Evolutionary conservation across 1,140 invertebrate genomes (phyloP).

Genomic region (Diachasmimorpha longicaudata): DNA sequence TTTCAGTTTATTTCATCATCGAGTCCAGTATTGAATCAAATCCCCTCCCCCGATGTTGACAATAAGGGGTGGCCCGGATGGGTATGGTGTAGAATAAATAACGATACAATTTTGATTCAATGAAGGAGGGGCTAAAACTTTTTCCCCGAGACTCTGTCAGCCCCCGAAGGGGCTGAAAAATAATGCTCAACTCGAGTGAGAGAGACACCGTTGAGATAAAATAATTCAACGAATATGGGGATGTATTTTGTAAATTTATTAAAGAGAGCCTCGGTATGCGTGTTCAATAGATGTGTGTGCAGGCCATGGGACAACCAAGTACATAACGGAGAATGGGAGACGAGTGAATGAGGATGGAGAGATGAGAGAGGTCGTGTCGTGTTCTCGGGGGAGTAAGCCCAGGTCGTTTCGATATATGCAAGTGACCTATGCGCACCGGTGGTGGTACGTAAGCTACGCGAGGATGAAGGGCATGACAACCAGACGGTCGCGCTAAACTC

Average conservation of each 20-base stretch:
- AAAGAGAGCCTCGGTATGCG: conserved; percentile 10
- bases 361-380: neutral
- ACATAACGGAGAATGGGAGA: neutral
- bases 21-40: neutral
- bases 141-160: neutral
- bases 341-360: neutral
- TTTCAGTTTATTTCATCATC: neutral
- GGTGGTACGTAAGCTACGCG: conserved; percentile 14
- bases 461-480: conserved; percentile 27
- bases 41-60: neutral
- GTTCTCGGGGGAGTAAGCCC: conserved; percentile 18
- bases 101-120: neutral
- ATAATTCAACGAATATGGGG: conserved; percentile 25
- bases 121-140: neutral
- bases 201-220: conserved; percentile 8
- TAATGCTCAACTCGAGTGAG: neutral
- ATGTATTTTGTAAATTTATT: conserved; percentile 29
- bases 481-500: conserved; percentile 22
- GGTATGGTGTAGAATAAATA: neutral
- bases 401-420: conserved; percentile 25
- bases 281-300: neutral
- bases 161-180: conserved; percentile 8
- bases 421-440: conserved; percentile 20
- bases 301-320: neutral
- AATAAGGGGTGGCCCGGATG: neutral